phyloP scores from a whole-genome alignment of 2,797 vertebrate species.

The Geotrypetes seraphini region DNA sequence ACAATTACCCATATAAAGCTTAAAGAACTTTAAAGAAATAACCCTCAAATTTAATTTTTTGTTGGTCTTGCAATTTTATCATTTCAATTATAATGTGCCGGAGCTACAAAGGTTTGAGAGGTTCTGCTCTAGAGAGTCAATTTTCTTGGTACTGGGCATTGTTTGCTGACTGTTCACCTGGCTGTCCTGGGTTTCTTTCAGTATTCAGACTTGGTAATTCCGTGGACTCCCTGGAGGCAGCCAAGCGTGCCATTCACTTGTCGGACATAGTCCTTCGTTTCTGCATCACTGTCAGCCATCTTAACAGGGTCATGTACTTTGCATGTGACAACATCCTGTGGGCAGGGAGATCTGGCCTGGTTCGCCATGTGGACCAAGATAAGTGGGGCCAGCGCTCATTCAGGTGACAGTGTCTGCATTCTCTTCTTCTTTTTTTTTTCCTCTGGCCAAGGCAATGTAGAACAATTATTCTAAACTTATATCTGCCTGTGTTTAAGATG shows the following conservation, averaged over 20 bases:
- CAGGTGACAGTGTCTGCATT: conserved; percentile 56
- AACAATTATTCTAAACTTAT: too few species aligned
- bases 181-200: conserved; percentile 14
- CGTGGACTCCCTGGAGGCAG: conserved; percentile 72
- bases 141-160: not conserved
- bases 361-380: conserved; percentile 61
- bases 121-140: too few species aligned
- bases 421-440: not conserved
- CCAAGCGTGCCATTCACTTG: conserved; percentile 77
- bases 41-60: too few species aligned
- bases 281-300: conserved; percentile 79
- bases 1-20: too few species aligned
- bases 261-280: conserved; percentile 80
- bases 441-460: too few species aligned
- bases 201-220: conserved; percentile 84
- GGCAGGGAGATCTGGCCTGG: conserved; percentile 68
- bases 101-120: too few species aligned
- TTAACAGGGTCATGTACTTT: conserved; percentile 83
- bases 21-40: too few species aligned
- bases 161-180: not conserved
- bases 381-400: conserved; percentile 87
- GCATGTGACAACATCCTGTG: conserved; percentile 88
- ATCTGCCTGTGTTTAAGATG: too few species aligned
- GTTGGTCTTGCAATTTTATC: too few species aligned
- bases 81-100: too few species aligned